A percentile compares a stretch with the other conserved stretches of the same genome.
Evolutionary conservation across 2,888 invertebrate species (phyloP).

Genomic region (Bombylius discolor): DNA sequence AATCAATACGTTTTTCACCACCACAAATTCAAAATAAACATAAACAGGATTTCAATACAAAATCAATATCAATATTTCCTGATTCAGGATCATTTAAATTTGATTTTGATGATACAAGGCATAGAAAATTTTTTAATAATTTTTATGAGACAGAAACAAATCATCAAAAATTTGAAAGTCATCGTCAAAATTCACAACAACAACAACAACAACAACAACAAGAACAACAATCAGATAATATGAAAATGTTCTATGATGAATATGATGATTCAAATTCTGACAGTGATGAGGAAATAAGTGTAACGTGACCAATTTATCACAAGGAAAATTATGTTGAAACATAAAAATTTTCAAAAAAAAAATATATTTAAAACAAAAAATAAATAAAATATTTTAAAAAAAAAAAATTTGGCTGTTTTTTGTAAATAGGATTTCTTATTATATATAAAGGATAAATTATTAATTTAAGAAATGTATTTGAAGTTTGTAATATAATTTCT

Average conservation of each 20-base stretch:
- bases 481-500: too few relatives aligned
- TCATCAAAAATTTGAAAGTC: neutral
- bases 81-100: conserved; percentile 8
- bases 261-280: conserved; percentile 43
- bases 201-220: conserved; percentile 7
- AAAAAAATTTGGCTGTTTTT: neutral
- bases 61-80: neutral
- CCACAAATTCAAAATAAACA: neutral
- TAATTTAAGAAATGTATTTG: too few relatives aligned
- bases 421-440: neutral
- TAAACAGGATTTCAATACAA: neutral
- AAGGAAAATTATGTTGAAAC: neutral
- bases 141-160: conserved; percentile 13
- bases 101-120: conserved; percentile 12
- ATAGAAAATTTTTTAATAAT: conserved; percentile 16
- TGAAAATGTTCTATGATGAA: conserved; percentile 36
- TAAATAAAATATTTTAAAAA: neutral
- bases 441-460: too few relatives aligned
- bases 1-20: neutral
- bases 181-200: too few relatives aligned
- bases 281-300: conserved; percentile 73
- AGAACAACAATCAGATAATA: conserved; percentile 25
- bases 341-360: too few relatives aligned
- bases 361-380: neutral
- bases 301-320: conserved; percentile 55